Evolutionary conservation across 2,888 invertebrate species (phyloP).

Genomic region (Pammene fasciana): DNA sequence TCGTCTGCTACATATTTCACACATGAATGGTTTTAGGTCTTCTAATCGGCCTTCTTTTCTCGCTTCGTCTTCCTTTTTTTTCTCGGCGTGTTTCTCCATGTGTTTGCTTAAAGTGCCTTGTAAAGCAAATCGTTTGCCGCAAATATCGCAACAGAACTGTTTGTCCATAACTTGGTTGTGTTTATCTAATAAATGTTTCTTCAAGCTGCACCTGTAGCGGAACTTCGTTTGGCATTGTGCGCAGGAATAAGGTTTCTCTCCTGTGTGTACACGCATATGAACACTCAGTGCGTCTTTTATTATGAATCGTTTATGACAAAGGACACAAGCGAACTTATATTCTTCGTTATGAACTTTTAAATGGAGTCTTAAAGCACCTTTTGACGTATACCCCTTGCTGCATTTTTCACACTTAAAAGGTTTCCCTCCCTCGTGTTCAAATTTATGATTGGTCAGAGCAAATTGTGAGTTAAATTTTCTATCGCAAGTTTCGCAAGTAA

Average conservation of each 20-base stretch:
- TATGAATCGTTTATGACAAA: conserved; percentile 3
- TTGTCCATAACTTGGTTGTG: conserved; percentile 18
- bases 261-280: conserved; percentile 3
- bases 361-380: conserved; percentile 11
- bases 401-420: conserved; percentile 17
- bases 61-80: conserved; percentile 7
- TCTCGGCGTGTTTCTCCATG: conserved; percentile 1
- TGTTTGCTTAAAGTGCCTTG: conserved; percentile 3
- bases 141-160: conserved; percentile 7
- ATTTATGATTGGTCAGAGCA: conserved; percentile 3
- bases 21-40: background rate
- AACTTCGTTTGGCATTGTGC: background rate
- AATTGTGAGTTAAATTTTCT: background rate
- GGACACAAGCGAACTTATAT: background rate
- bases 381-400: conserved; percentile 1
- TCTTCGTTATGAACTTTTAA: conserved; percentile 6
- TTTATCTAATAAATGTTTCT: conserved; percentile 5
- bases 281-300: background rate
- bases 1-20: conserved; percentile 11
- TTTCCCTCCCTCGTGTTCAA: conserved; percentile 8
- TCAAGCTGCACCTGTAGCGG: background rate
- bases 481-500: conserved; percentile 5
- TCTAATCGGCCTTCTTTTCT: background rate
- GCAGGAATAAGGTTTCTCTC: conserved; percentile 5
- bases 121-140: conserved; percentile 4